These are phyloP conservation scores for Synergus itoensis DNA, from an alignment of 2,888 invertebrate species.

Conservation along the genomic window DNA sequence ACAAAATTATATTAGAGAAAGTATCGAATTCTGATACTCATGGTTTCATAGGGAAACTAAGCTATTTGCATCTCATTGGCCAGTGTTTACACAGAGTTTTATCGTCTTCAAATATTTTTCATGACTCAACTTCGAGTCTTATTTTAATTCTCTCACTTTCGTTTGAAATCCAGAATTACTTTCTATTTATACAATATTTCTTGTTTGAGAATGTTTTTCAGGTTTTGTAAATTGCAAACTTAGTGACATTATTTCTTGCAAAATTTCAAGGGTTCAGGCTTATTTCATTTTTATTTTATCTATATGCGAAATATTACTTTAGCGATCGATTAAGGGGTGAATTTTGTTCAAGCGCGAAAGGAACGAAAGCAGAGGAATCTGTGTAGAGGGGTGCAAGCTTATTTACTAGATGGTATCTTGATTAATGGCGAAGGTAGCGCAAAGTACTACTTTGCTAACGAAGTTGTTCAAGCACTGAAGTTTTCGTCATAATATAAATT, in stretches of 20 bases:
- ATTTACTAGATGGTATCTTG: conserved; percentile 54
- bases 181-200: background rate
- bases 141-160: background rate
- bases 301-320: conserved; percentile 46
- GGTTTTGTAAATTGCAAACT: too few relatives aligned
- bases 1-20: background rate
- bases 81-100: background rate
- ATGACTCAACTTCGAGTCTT: background rate
- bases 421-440: conserved; percentile 50
- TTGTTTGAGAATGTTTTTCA: background rate
- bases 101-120: background rate
- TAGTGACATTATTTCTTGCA: too few relatives aligned
- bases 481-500: conserved; percentile 37
- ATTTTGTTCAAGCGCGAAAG: conserved; percentile 53
- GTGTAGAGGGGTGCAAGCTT: conserved; percentile 42
- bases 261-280: background rate
- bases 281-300: background rate
- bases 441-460: conserved; percentile 52
- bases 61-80: background rate
- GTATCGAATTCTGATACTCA: background rate
- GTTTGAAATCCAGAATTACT: background rate
- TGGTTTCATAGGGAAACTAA: background rate
- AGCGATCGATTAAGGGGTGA: conserved; percentile 52
- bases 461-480: conserved; percentile 45
- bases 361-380: conserved; percentile 51